Evolutionary conservation across 1,140 invertebrate genomes (phyloP).

Genomic region (Aphis craccivora): DNA sequence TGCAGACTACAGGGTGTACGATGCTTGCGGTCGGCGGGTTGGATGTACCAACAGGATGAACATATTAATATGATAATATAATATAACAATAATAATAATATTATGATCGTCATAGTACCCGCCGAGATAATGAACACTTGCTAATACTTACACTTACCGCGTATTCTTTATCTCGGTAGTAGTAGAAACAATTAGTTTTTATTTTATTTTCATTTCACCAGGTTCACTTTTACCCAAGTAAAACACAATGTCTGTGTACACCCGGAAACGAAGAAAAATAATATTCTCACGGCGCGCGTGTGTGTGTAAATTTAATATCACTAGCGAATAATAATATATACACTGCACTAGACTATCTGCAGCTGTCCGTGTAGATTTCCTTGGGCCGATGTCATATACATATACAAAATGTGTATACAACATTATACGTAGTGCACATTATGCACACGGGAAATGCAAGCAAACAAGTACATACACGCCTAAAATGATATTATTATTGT

Average conservation of each 20-base stretch:
- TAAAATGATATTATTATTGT: neutral
- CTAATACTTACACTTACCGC: too few relatives aligned
- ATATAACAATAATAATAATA: neutral
- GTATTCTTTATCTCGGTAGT: too few relatives aligned
- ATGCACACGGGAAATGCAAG: neutral
- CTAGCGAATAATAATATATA: neutral
- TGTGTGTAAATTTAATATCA: neutral
- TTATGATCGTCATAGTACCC: too few relatives aligned
- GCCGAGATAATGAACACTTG: too few relatives aligned
- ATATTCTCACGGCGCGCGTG: too few relatives aligned
- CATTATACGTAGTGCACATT: neutral
- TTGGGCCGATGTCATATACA: neutral
- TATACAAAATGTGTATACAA: neutral
- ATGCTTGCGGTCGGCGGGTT: neutral
- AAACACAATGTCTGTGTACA: neutral
- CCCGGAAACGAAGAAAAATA: constrained; percentile 32
- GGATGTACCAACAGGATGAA: too few relatives aligned
- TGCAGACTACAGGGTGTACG: neutral
- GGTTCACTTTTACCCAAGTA: neutral
- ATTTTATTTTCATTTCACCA: neutral
- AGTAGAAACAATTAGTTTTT: neutral
- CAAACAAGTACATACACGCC: neutral
- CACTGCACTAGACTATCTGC: too few relatives aligned
- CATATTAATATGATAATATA: too few relatives aligned
- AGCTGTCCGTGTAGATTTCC: constrained; percentile 20